Evolutionary conservation across 1,140 invertebrate species (phyloP).

Genomic region (Procambarus virginalis): DNA sequence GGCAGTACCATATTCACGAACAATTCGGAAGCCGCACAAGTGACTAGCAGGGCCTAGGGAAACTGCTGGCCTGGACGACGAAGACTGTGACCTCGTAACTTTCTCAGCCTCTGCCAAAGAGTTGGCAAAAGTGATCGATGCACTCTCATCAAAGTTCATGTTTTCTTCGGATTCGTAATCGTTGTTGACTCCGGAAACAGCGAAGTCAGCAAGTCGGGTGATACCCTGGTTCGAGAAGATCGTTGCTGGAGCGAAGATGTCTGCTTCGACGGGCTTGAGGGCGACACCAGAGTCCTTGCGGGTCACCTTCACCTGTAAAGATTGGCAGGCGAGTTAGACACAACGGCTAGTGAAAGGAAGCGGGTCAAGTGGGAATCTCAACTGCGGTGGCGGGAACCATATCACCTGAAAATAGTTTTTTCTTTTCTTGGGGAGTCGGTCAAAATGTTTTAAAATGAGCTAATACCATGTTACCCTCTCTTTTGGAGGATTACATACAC

Average conservation of each 20-base stretch:
- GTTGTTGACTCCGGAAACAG: slow-evolving; percentile 66
- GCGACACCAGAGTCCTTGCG: slow-evolving; percentile 58
- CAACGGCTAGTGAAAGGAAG: no score
- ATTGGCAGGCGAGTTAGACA: not conserved
- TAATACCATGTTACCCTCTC: no score
- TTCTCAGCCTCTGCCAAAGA: slow-evolving; percentile 54
- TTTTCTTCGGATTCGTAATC: slow-evolving; percentile 31
- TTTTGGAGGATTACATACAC: no score
- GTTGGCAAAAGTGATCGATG: slow-evolving; percentile 53
- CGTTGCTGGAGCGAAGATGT: slow-evolving; percentile 66
- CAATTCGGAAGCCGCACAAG: slow-evolving; percentile 32
- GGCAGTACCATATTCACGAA: slow-evolving; percentile 8
- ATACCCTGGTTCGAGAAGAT: slow-evolving; percentile 62
- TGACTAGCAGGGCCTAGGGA: slow-evolving; percentile 24
- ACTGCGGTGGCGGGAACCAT: no score
- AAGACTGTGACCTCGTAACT: slow-evolving; percentile 20
- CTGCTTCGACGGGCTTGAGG: slow-evolving; percentile 49
- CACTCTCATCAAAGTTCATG: slow-evolving; percentile 52
- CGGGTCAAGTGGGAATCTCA: no score
- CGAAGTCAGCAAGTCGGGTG: slow-evolving; percentile 62
- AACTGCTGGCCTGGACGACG: slow-evolving; percentile 26
- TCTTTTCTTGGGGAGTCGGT: no score
- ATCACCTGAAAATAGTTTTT: no score
- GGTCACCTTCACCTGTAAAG: slow-evolving; percentile 51
- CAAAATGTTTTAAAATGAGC: no score